A percentile compares a stretch with the other conserved stretches of the same genome.
Evolutionary conservation across 2,888 invertebrate species (phyloP).

Genomic region (Noctua comes): DNA sequence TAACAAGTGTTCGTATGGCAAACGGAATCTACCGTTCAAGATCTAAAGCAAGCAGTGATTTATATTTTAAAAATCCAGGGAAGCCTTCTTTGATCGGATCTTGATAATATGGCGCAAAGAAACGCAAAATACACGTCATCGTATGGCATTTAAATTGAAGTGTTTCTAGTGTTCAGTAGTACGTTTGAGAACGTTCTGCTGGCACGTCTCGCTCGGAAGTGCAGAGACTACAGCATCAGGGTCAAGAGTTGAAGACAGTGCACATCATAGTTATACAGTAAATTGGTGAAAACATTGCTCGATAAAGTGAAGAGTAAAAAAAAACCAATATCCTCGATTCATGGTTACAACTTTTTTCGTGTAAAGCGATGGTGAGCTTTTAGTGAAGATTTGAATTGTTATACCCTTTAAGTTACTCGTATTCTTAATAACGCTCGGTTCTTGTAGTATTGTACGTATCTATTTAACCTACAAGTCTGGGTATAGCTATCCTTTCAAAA

Average conservation of each 20-base stretch:
- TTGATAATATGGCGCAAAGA: background rate
- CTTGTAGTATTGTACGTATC: background rate
- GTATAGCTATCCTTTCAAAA: background rate
- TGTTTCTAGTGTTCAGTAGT: slow-evolving; percentile 9
- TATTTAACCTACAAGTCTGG: background rate
- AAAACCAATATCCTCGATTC: background rate
- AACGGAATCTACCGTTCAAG: background rate
- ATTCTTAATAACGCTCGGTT: background rate
- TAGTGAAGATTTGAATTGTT: background rate
- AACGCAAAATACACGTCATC: background rate
- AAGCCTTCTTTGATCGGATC: too few species aligned
- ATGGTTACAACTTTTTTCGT: background rate
- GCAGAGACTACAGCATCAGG: background rate
- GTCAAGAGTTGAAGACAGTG: slow-evolving; percentile 2
- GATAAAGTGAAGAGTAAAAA: background rate
- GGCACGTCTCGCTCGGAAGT: slow-evolving; percentile 7
- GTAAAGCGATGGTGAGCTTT: background rate
- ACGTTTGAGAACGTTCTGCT: background rate
- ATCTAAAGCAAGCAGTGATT: background rate
- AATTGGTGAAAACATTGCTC: background rate
- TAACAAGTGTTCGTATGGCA: background rate
- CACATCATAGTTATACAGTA: background rate
- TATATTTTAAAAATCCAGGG: background rate
- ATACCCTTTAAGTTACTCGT: background rate
- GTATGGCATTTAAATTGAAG: slow-evolving; percentile 8